Evolutionary conservation across 1,140 invertebrate species (phyloP).

Genomic region (Zaprionus taronus): DNA sequence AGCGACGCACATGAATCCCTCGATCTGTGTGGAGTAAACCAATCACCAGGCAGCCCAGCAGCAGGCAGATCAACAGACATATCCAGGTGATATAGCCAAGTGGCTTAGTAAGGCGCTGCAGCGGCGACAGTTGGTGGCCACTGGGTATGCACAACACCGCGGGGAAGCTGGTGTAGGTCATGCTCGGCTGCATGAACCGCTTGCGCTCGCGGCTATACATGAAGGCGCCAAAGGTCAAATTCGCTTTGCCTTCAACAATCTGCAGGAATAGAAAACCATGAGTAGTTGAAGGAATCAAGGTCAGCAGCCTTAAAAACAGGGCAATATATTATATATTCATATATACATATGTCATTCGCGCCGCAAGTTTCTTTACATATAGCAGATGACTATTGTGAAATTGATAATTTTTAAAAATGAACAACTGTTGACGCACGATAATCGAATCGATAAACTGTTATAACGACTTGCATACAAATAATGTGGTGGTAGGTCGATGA

Average conservation of each 20-base stretch:
- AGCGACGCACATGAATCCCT: conserved; percentile 21
- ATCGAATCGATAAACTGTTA: too few relatives aligned
- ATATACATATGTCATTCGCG: too few relatives aligned
- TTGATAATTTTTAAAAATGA: too few relatives aligned
- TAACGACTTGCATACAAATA: too few relatives aligned
- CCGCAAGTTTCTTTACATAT: too few relatives aligned
- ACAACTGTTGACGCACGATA: too few relatives aligned
- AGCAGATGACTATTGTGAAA: too few relatives aligned
- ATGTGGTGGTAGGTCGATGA: too few relatives aligned
- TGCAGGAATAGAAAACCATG: conserved; percentile 16
- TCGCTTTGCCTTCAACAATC: conserved; percentile 65
- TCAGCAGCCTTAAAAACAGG: too few relatives aligned
- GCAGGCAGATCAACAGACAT: conserved; percentile 49
- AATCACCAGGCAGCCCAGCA: conserved; percentile 51
- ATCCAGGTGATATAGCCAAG: conserved; percentile 66
- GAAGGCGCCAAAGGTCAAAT: conserved; percentile 66
- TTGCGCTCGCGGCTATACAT: conserved; percentile 65
- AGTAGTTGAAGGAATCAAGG: background rate
- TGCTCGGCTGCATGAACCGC: conserved; percentile 60
- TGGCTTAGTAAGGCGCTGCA: conserved; percentile 65
- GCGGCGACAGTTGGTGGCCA: conserved; percentile 50
- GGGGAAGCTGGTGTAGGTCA: conserved; percentile 65
- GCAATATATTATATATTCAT: too few relatives aligned
- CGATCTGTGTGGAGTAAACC: conserved; percentile 15
- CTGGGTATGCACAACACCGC: conserved; percentile 60